Evolutionary conservation across 2,797 vertebrate genomes (phyloP), one percentile per base, ranked within the genome.

Genomic region (Hyperoplus lanceolatus): DNA sequence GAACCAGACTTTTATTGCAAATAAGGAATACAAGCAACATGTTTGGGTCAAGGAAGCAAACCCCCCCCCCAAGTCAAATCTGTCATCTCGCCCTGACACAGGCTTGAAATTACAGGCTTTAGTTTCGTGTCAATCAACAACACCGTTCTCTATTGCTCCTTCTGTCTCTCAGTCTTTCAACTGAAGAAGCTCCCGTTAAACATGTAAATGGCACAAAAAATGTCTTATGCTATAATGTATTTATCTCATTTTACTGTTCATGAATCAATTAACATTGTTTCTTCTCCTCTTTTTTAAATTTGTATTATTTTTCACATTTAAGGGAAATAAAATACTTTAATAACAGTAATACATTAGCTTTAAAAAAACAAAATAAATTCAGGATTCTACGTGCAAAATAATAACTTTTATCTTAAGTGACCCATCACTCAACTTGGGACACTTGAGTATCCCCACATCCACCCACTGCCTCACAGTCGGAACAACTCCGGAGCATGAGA

Each of bases 401-500:
- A 54, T 1, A 50, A 41, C 15, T 65, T 72, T 48, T 46, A 58
- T 48, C 14, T 2, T 64, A 70, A 86, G 18, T 71, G 64, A 73
- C 56, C 56, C 56, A 60, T 77, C 75, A 60, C 6, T 77, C 68
- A 62, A 4, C 21, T 59, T 41, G 36, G 71, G 42, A 78, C 69
- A 54, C 58, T 68, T 55, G 16, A 65, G 56, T 74, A 18, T 65
- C 21, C 38, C 29, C 63, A 41, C 60, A 74, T 80, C 65, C 75
- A 49, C 62, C 66, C 51, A 42, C 72, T 81, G 70, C 70, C 53
- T 78, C 61, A 18, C 55, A 54, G 67, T 73, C 57, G 71, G 49
- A 80, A 70, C 51, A 75, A 71, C 65, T 77, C 54, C 77, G 55
- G 64, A 75, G 72, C 13, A 58, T 55, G n/a, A 75, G 55, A 71